phyloP scores from a whole-genome alignment of 1,140 invertebrate genomes.

The Drosophila azteca region DNA sequence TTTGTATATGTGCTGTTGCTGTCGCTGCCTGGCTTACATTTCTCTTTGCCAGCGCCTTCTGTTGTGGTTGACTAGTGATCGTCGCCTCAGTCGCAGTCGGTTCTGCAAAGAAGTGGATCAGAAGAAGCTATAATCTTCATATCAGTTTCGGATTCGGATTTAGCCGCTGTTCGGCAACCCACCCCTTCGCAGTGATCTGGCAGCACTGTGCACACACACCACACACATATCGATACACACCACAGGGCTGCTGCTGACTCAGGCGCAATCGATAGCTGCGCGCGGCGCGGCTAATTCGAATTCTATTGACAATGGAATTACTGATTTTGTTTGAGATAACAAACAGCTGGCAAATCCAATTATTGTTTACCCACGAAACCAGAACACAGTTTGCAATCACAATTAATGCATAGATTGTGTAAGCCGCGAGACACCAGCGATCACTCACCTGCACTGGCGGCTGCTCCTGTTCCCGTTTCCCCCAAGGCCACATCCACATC shows the following conservation, averaged over 20 bases:
- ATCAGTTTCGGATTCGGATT: background rate
- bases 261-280: background rate
- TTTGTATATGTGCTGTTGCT: constrained; percentile 52
- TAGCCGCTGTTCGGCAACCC: no score
- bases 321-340: background rate
- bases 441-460: constrained; percentile 52
- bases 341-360: constrained; percentile 26
- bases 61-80: constrained; percentile 63
- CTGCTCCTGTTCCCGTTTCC: constrained; percentile 29
- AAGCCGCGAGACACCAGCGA: background rate
- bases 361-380: background rate
- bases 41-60: constrained; percentile 14
- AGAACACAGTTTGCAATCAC: no score
- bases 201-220: no score
- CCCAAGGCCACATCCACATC: constrained; percentile 38
- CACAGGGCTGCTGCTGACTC: no score
- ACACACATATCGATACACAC: constrained; percentile 5
- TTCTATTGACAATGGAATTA: background rate
- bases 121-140: background rate
- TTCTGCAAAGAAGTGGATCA: constrained; percentile 35
- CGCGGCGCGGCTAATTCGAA: constrained; percentile 3
- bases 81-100: constrained; percentile 45
- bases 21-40: constrained; percentile 20
- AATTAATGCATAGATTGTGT: background rate
- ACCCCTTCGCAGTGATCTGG: no score